Base-by-base conservation (phyloP, 1,140 invertebrate genomes). In the Gryon sp. region DNA sequence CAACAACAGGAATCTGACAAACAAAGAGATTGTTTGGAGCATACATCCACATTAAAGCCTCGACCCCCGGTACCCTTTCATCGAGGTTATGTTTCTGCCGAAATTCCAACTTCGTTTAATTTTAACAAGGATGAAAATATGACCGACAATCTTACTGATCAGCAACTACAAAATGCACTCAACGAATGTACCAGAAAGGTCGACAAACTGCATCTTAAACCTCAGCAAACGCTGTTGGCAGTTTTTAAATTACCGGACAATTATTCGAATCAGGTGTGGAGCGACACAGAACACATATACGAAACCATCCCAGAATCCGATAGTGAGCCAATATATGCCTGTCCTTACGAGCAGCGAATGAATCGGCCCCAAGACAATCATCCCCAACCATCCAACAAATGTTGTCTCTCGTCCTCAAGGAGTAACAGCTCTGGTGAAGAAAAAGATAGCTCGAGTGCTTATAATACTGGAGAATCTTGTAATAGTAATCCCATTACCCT, bases 401-500 rank as follows among this genome's bases (percentile, higher is more conserved):
- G 77, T 1, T 83, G 83, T 53, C 85, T 89, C n/a, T 90, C 88
- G 2, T 87, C 85, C 0, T 89, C 87, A 0, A 89, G 90, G 55
- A 90, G 89, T 60, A 90, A 89, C 60, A 90, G 89, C 43, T 90
- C 89, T 3, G 87, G 86, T 8, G 91, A 92, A 60, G 92, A 92
- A 36, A 90, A 92, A 43, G 92, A 93, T 63, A 92, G 92, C 14
- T 93, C 93, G 16, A 93, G 92, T 85, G 93, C 94, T 43, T 95
- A 95, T 80, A 95, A 95, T 76, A 94, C 93, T 1, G 94, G 93
- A 1, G 94, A 93, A 65, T 93, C 92, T 1, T 93, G 93, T 76
- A 92, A 94, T 52, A 94, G 93, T 77, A 94, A 92, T 53, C 93
- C 92, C 2, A 85, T 93, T 6, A 91, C 91, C 4, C 79, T 92